Evolutionary conservation across 2,888 invertebrate species (phyloP).

Genomic region (Drosophila multiciliata): DNA sequence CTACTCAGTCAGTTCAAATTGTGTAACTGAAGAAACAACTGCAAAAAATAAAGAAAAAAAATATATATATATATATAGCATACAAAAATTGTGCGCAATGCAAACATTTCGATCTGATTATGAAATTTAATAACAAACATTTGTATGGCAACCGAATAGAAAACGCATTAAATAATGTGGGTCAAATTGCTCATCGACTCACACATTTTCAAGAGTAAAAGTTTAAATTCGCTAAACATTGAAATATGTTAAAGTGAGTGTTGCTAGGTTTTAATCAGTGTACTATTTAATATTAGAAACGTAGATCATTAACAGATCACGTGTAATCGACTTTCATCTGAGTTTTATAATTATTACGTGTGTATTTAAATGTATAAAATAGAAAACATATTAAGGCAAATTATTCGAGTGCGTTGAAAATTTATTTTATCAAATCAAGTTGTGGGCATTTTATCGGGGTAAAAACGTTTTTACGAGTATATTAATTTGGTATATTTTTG

Average conservation of each 20-base stretch:
- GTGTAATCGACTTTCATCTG: not conserved
- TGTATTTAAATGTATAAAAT: not conserved
- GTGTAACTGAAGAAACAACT: conserved; percentile 6
- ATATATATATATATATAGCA: not conserved
- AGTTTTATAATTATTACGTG: not conserved
- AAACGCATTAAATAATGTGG: conserved; percentile 19
- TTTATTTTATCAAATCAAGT: not conserved
- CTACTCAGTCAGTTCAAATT: conserved; percentile 20
- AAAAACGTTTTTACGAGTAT: not conserved
- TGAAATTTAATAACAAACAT: conserved; percentile 9
- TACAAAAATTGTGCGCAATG: conserved; percentile 14
- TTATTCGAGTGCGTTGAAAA: not conserved
- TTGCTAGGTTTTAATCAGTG: not conserved
- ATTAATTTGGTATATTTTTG: not conserved
- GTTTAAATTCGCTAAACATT: not conserved
- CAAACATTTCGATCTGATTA: conserved; percentile 2
- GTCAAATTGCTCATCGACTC: not conserved
- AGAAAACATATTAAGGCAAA: not conserved
- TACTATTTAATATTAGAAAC: not conserved
- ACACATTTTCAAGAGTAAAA: not conserved
- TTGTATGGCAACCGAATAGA: conserved; percentile 4
- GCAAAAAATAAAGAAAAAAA: not conserved
- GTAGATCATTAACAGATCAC: not conserved
- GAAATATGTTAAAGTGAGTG: not conserved
- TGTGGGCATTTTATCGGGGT: not conserved